These are phyloP conservation scores for Lagopus leucura DNA, from an alignment of 2,113 vertebrate species.

Conservation along the genomic window DNA sequence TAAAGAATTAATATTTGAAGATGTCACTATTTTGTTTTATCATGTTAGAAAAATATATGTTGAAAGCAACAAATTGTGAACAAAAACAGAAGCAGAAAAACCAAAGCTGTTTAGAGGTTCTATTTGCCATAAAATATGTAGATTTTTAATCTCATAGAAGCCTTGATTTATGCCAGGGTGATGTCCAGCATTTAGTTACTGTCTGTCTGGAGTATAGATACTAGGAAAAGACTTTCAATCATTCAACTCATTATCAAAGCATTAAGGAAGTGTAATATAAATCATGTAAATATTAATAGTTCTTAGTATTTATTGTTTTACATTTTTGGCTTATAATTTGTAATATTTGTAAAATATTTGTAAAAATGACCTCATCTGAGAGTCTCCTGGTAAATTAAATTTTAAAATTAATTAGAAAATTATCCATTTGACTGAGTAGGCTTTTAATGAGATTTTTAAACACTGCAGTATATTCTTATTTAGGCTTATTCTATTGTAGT, in stretches of 20 bases:
- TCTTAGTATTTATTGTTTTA: not conserved
- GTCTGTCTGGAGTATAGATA: not conserved
- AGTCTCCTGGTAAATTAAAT: not conserved
- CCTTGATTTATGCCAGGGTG: not conserved
- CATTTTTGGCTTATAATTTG: not conserved
- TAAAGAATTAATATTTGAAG: not conserved
- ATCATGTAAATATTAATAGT: not conserved
- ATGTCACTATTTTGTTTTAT: not conserved
- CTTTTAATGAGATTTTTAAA: not conserved
- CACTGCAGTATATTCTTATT: not conserved
- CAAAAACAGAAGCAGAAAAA: not conserved
- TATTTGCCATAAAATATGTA: not conserved
- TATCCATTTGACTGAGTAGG: not conserved
- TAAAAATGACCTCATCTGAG: not conserved
- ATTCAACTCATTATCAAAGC: not conserved
- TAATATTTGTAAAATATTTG: not conserved
- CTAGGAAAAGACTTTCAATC: not conserved
- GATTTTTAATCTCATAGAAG: not conserved
- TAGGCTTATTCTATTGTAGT: not conserved
- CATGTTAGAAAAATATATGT: not conserved
- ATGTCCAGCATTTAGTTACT: not conserved
- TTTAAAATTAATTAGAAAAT: not conserved
- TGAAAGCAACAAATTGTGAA: not conserved
- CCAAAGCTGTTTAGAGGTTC: not conserved
- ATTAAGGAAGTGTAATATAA: not conserved